Evolutionary conservation across 30 jellyfish, hydroid and myxozoan genomes (phyloP).

Genomic region (Morbakka virulenta): DNA sequence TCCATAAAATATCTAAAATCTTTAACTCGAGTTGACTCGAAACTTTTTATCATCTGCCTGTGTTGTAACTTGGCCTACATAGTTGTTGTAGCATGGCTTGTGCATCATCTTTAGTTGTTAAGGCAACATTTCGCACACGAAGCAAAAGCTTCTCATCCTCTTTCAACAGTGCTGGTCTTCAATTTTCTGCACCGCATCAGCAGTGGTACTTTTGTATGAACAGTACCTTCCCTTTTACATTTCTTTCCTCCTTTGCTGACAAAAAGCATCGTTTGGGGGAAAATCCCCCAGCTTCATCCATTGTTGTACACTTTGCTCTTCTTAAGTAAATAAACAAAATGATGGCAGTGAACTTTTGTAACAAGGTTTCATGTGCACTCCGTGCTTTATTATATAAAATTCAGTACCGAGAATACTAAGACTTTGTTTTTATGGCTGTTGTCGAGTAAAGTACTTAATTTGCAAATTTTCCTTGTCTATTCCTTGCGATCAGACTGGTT

Average conservation of each 20-base stretch:
- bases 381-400: too few relatives aligned
- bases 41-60: neutral
- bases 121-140: neutral
- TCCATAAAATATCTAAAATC: neutral
- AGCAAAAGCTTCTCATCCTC: neutral
- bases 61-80: neutral
- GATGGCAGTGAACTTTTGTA: too few relatives aligned
- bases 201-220: slow-evolving; percentile 4
- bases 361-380: too few relatives aligned
- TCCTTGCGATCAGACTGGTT: too few relatives aligned
- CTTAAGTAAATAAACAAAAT: too few relatives aligned
- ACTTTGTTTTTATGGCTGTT: too few relatives aligned
- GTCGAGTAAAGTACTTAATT: too few relatives aligned
- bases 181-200: slow-evolving; percentile 3
- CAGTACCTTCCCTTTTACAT: neutral
- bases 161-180: neutral
- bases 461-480: too few relatives aligned
- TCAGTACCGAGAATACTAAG: too few relatives aligned
- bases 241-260: neutral
- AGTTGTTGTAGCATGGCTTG: slow-evolving; percentile 1
- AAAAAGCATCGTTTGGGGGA: slow-evolving; percentile 1
- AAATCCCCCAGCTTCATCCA: slow-evolving; percentile 1
- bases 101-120: slow-evolving; percentile 17
- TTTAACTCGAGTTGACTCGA: too few relatives aligned
- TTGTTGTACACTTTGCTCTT: slow-evolving; percentile 2